A percentile compares a stretch with the other conserved stretches of the same genome.
These are phyloP conservation scores for Anguilla rostrata DNA, from an alignment of 2,113 vertebrate species.

Conservation along the genomic window DNA sequence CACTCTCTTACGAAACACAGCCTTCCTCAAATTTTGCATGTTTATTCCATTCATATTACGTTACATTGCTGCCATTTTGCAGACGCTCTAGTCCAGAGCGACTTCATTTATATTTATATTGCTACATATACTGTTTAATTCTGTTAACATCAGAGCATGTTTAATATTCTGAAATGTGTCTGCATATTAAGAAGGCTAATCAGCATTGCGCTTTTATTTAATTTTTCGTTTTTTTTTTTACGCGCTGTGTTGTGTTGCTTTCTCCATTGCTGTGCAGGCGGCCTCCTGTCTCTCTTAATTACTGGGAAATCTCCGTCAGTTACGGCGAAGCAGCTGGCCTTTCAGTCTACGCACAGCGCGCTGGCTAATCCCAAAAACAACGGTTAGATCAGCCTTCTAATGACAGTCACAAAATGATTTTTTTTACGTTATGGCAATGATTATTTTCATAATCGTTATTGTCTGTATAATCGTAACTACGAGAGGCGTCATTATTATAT, in stretches of 20 bases:
- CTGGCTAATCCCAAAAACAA: constrained; percentile 38
- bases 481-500: neutral
- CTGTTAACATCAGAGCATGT: neutral
- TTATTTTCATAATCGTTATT: constrained; percentile 28
- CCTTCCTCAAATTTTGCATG: too few relatives aligned
- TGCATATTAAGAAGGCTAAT: too few relatives aligned
- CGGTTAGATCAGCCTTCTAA: constrained; percentile 27
- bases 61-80: too few relatives aligned
- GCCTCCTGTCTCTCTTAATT: neutral
- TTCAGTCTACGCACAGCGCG: constrained; percentile 20
- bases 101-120: too few relatives aligned
- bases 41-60: too few relatives aligned
- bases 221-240: neutral
- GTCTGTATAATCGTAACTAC: neutral
- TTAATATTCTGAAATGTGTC: neutral
- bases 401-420: constrained; percentile 19
- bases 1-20: neutral
- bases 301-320: neutral
- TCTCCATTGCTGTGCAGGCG: neutral
- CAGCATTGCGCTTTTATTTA: too few relatives aligned
- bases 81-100: too few relatives aligned
- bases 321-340: neutral
- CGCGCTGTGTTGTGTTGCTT: constrained; percentile 15
- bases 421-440: constrained; percentile 32
- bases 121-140: neutral